Base-by-base conservation (phyloP, 2,888 invertebrate genomes). In the Vandiemenella viatica region DNA sequence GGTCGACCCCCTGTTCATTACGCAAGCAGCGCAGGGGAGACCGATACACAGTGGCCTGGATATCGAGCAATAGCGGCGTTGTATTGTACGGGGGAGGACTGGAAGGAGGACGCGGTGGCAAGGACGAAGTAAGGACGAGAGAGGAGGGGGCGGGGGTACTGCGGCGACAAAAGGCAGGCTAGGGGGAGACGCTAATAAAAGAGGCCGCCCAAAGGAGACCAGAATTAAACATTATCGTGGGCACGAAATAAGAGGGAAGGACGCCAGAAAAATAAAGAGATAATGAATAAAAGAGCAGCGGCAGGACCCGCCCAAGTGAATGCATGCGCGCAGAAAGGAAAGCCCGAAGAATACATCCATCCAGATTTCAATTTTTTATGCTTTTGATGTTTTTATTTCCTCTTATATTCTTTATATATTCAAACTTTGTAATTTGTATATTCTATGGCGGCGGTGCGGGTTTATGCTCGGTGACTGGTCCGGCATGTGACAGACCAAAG, bases 321-420 rank as follows among this genome's bases (percentile, higher is more conserved):
- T 32, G 32, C n/a, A n/a, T n/a, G n/a, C n/a, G n/a, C n/a, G n/a
- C n/a, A n/a, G n/a, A n/a, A n/a, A n/a, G n/a, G n/a, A n/a, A n/a
- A n/a, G n/a, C n/a, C 38, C 15, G 21, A 42, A 42, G 42, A 50
- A 50, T 48, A 46, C 47, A 48, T 48, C 50, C 43, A 49, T 49
- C 44, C 20, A 45, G 50, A 42, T 45, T 46, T 51, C 51, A 51
- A 51, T 51, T 45, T n/a, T 51, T 51, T 48, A 45, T 48, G 45
- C 51, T 48, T 48, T 48, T 48, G 48, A 51, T 48, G 51, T 51
- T 48, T 19, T 47, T 44, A 16, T 37, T 32, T 32, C n/a, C 32
- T 32, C 32, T 32, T 32, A 32, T 32, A n/a, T n/a, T n/a, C n/a
- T n/a, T n/a, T n/a, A 32, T 32, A 32, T 32, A 32, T 32, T 32